Conservation (phyloP, 2,888 invertebrate species). For the Lepidochrysops patricia region DNA sequence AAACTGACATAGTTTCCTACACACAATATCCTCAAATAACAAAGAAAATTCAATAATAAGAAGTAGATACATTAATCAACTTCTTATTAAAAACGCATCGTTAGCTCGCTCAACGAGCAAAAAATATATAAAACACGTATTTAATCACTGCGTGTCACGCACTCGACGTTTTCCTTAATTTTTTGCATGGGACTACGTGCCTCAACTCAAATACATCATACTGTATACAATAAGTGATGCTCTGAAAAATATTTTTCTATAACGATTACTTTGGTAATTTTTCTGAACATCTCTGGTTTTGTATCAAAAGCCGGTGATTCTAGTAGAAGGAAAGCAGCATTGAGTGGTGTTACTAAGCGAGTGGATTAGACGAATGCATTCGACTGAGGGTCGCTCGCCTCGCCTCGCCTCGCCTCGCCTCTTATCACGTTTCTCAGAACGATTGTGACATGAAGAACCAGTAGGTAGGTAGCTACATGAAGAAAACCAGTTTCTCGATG, state of each 20-base stretch:
- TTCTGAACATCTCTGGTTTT: not conserved
- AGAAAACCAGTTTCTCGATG: not conserved
- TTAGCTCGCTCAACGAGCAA: not conserved
- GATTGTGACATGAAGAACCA: not conserved
- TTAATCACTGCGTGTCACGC: constrained; percentile 32
- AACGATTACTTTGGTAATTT: not conserved
- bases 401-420: too few species aligned
- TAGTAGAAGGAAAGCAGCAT: not conserved
- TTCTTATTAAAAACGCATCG: not conserved
- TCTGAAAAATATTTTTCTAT: not conserved
- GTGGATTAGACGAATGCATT: not conserved
- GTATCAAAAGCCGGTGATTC: not conserved
- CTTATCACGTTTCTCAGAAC: not conserved
- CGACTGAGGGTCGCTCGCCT: too few species aligned
- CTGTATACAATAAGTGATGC: not conserved
- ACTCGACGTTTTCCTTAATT: constrained; percentile 34
- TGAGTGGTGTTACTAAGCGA: not conserved
- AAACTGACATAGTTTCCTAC: too few species aligned
- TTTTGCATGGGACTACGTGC: constrained; percentile 49
- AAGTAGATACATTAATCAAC: too few species aligned
- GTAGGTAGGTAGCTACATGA: not conserved
- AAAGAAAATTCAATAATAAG: not conserved
- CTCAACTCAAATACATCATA: constrained; percentile 31
- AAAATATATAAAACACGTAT: constrained; percentile 26
- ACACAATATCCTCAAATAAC: not conserved